phyloP scores from a whole-genome alignment of 2,888 invertebrate species.

The Harpalus rufipes region DNA sequence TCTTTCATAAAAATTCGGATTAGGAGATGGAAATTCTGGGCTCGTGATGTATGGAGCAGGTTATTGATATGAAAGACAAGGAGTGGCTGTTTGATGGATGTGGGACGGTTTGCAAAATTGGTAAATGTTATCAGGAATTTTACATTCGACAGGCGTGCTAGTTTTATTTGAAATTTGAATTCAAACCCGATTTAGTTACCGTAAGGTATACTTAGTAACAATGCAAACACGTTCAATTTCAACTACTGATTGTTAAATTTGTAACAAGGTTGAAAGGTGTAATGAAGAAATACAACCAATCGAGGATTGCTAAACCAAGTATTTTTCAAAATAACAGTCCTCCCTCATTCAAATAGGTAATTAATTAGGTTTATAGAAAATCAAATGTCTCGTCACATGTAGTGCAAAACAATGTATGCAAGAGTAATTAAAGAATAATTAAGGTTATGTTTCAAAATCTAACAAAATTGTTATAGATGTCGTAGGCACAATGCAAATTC shows the following conservation, averaged over 20 bases:
- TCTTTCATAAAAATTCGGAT: slow-evolving; percentile 1
- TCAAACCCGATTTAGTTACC: not conserved
- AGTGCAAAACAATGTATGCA: too few species aligned
- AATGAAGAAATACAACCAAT: not conserved
- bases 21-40: not conserved
- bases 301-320: too few species aligned
- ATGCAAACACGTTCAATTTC: not conserved
- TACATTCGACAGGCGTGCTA: not conserved
- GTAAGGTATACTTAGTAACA: not conserved
- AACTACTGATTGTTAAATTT: not conserved
- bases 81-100: not conserved
- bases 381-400: too few species aligned
- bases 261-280: not conserved
- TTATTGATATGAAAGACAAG: slow-evolving; percentile 1
- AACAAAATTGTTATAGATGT: too few species aligned
- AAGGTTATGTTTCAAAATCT: too few species aligned
- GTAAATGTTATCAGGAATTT: not conserved
- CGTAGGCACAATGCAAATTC: too few species aligned
- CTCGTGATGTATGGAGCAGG: not conserved
- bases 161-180: slow-evolving; percentile 1
- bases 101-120: not conserved
- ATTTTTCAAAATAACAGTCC: too few species aligned
- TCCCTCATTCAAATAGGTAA: too few species aligned
- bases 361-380: too few species aligned
- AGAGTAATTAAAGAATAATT: too few species aligned